Percentiles rank a stretch among this genome's conserved stretches.
Conservation (phyloP, 2,113 vertebrate genomes). For the Pseudolaguvia tuberculata region DNA sequence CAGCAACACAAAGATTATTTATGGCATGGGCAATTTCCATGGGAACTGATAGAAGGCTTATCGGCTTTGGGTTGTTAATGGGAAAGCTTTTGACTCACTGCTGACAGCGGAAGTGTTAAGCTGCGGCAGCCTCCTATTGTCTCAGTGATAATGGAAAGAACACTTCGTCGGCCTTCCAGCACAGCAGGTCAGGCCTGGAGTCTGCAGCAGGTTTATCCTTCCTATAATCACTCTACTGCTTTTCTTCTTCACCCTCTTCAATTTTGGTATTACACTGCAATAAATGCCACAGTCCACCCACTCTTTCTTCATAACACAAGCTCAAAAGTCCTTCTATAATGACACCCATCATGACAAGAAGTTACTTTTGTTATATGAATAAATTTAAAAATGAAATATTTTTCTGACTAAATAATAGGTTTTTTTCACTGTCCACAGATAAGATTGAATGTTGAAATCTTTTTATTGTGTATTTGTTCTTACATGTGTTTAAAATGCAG, state of each 20-base stretch:
- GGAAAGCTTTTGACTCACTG: constrained; percentile 40
- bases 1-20: constrained; percentile 47
- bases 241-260: background rate
- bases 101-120: constrained; percentile 44
- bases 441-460: too few relatives aligned
- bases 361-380: background rate
- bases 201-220: constrained; percentile 14
- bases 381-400: background rate
- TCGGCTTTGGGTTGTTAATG: constrained; percentile 51
- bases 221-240: constrained; percentile 2
- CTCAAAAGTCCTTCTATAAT: background rate
- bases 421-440: too few relatives aligned
- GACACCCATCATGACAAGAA: background rate
- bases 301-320: constrained; percentile 7
- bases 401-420: background rate
- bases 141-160: constrained; percentile 38
- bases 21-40: constrained; percentile 57
- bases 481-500: too few relatives aligned
- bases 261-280: background rate
- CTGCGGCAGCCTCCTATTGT: constrained; percentile 43
- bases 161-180: constrained; percentile 31
- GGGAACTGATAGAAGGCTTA: constrained; percentile 53
- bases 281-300: constrained; percentile 20
- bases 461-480: too few relatives aligned
- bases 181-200: constrained; percentile 30